Evolutionary conservation across 2,113 vertebrate species (phyloP).

Genomic region (Dendrocopos noguchii): DNA sequence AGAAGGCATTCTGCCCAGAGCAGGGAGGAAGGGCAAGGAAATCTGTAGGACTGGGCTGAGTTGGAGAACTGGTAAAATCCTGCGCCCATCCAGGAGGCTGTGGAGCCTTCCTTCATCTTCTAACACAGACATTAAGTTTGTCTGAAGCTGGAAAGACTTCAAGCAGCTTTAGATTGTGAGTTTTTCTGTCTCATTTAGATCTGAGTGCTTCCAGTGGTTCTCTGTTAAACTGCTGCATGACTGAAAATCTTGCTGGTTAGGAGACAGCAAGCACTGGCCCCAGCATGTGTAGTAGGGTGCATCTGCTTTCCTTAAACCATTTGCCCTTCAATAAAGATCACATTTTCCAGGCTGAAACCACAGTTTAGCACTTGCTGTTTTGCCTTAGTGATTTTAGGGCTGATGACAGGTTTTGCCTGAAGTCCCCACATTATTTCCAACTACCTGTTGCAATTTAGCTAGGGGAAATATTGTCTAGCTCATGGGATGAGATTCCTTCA

Average conservation of each 20-base stretch:
- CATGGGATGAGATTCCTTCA: neutral
- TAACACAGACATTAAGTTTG: neutral
- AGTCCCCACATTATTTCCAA: neutral
- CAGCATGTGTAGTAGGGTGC: neutral
- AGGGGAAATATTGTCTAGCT: neutral
- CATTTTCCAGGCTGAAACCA: neutral
- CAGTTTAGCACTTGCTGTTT: neutral
- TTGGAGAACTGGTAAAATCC: neutral
- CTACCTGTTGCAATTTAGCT: neutral
- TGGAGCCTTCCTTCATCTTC: neutral
- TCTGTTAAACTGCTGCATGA: neutral
- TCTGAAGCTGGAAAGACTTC: neutral
- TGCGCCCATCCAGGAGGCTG: neutral
- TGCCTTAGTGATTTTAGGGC: neutral
- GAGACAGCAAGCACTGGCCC: neutral
- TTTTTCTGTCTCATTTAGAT: neutral
- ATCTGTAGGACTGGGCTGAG: neutral
- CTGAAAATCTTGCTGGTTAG: neutral
- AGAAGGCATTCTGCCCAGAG: slow-evolving; percentile 1
- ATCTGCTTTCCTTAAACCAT: neutral
- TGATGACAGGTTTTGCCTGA: neutral
- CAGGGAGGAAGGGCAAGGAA: neutral
- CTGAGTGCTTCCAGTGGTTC: neutral
- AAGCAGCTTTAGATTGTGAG: neutral
- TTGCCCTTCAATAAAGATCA: neutral